Base-by-base conservation (phyloP, 2,888 invertebrate species). In the Thysanoteuthis rhombus region DNA sequence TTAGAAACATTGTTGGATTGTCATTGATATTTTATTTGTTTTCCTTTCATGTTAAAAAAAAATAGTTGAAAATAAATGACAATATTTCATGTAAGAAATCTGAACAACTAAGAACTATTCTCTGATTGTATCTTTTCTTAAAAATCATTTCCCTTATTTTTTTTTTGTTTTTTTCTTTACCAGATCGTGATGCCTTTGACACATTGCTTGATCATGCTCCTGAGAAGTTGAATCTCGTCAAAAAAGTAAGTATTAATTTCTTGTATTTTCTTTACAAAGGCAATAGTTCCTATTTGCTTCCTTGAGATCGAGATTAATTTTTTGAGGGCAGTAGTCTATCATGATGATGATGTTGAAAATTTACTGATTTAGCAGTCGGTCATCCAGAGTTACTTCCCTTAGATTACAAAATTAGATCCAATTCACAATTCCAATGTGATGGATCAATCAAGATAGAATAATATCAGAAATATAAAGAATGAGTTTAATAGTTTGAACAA, bases 201-300 rank as follows among this genome's bases (percentile, higher is more conserved):
- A 99, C 99, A 0, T 97, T 99, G 47, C 99, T 99, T 97, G 99
- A 99, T 97, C 99, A 99, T 97, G 99, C 99, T 5, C 99, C 99
- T 0, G 99, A 99, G 96, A 99, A 99, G 97, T 97, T 99, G 94
- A 98, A 99, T 96, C 98, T 99, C 93, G 99, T 99, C 2, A 99
- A 99, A 97, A 99, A 99, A 98, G 98, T 98, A 94, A 93, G 94
- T 92, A 92, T 19, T 10, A 16, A 75, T 38, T 28, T 52, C 12
- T 42, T 47, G 75, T 93, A 52, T 47, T 22, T 89, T 93, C 91
- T 38, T 92, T 52, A 32, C 89, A 36, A 36, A 40, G n/a, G n/a
- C 38, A 90, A 39, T 89, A 32, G 25, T 89, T 93, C 1, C 25
- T 39, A 40, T 89, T n/a, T 12, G 36, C 12, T 40, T 58, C 36